These are phyloP conservation scores for Centropristis striata DNA, from an alignment of 2,113 vertebrate genomes.

Conservation along the genomic window DNA sequence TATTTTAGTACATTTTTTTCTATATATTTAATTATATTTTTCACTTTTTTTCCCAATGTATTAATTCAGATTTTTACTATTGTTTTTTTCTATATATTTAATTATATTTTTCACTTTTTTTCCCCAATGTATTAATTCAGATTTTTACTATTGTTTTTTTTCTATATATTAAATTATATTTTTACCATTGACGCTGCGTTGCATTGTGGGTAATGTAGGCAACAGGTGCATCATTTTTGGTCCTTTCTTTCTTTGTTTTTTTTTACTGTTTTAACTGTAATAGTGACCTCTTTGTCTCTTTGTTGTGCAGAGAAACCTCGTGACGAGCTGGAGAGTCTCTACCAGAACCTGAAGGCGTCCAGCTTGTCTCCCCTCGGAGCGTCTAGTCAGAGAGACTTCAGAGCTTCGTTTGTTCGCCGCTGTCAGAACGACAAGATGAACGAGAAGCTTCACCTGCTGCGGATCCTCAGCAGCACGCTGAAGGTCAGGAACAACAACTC, in stretches of 20 bases:
- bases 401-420: conserved; percentile 72
- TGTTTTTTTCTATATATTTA: too few relatives aligned
- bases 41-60: too few relatives aligned
- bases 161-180: too few relatives aligned
- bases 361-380: conserved; percentile 26
- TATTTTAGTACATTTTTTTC: too few relatives aligned
- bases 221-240: neutral
- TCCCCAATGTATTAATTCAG: too few relatives aligned
- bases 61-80: too few relatives aligned
- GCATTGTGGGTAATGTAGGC: neutral
- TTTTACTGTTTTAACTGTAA: too few relatives aligned
- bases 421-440: conserved; percentile 91
- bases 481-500: conserved; percentile 86
- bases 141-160: too few relatives aligned
- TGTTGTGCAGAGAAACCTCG: neutral
- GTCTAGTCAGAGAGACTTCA: conserved; percentile 37
- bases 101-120: too few relatives aligned
- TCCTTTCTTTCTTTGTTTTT: neutral
- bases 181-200: neutral
- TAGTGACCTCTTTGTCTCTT: too few relatives aligned
- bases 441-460: conserved; percentile 91
- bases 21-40: too few relatives aligned
- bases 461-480: conserved; percentile 91
- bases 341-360: conserved; percentile 41
- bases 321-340: conserved; percentile 52